Percentiles rank a stretch among this genome's conserved stretches.
phyloP scores from a whole-genome alignment of 2,888 invertebrate species.

The Pasiphila rectangulata region DNA sequence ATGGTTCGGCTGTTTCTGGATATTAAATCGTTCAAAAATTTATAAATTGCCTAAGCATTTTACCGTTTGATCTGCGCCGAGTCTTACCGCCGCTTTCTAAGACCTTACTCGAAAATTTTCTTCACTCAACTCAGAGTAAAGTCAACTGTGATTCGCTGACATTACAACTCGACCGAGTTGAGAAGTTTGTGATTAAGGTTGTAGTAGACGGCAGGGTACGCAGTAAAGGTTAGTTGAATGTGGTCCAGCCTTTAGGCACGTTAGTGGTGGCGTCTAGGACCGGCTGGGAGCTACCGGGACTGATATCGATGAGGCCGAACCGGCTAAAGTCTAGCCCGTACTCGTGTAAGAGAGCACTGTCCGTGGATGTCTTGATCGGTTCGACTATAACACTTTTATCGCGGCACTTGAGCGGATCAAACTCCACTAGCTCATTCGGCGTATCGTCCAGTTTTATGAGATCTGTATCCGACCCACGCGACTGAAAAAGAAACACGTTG shows the following conservation, averaged over 20 bases:
- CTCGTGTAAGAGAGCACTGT: slow-evolving; percentile 85
- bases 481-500: slow-evolving; percentile 67
- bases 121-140: no score
- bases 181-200: no score
- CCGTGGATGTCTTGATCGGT: slow-evolving; percentile 68
- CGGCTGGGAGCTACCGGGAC: slow-evolving; percentile 42
- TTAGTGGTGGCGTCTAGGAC: slow-evolving; percentile 45
- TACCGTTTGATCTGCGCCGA: no score
- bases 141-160: no score
- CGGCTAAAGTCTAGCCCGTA: slow-evolving; percentile 86
- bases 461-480: slow-evolving; percentile 67
- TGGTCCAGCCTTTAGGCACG: slow-evolving; percentile 70
- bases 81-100: no score
- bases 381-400: slow-evolving; percentile 59
- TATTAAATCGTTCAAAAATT: no score
- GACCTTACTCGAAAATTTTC: no score
- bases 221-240: slow-evolving; percentile 56
- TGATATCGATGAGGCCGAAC: slow-evolving; percentile 72
- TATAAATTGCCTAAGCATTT: no score
- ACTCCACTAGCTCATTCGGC: slow-evolving; percentile 67
- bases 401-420: slow-evolving; percentile 67
- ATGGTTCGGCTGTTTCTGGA: no score
- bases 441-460: slow-evolving; percentile 74
- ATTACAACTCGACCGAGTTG: no score
- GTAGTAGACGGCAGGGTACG: no score